Evolutionary conservation across 1,140 invertebrate genomes (phyloP).

Genomic region (Drosophila mojavensis): DNA sequence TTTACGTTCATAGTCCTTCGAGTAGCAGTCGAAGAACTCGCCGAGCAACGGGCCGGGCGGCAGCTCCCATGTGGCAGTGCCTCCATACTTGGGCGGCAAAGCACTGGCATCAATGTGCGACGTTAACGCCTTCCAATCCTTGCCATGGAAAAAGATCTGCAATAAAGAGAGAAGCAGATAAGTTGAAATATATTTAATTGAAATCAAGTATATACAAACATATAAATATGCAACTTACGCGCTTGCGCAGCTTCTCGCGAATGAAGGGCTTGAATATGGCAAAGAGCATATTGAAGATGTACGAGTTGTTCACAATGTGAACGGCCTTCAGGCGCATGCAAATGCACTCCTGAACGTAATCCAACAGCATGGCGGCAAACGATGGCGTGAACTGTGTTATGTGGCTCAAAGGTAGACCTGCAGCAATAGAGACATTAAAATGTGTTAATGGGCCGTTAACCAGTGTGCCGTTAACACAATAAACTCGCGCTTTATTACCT

Average conservation of each 20-base stretch:
- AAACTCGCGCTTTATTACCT: slow-evolving; percentile 66
- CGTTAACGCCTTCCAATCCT: slow-evolving; percentile 87
- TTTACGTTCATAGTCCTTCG: slow-evolving; percentile 86
- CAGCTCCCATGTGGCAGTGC: slow-evolving; percentile 85
- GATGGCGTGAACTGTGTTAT: slow-evolving; percentile 89
- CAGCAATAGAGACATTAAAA: not conserved
- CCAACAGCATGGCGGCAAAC: slow-evolving; percentile 87
- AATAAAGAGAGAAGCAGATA: slow-evolving; percentile 30
- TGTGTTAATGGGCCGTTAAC: slow-evolving; percentile 13
- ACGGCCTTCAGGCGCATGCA: slow-evolving; percentile 87
- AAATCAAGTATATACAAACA: too few species aligned
- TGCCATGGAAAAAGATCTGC: slow-evolving; percentile 90
- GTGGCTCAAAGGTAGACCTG: slow-evolving; percentile 87
- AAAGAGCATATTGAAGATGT: slow-evolving; percentile 90
- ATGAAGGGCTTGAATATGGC: slow-evolving; percentile 92
- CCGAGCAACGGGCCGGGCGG: slow-evolving; percentile 85
- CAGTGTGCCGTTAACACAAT: slow-evolving; percentile 8
- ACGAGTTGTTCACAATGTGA: slow-evolving; percentile 92
- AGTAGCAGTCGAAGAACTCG: slow-evolving; percentile 85
- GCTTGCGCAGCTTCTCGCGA: slow-evolving; percentile 86
- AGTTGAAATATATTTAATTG: not conserved
- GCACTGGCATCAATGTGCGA: slow-evolving; percentile 87
- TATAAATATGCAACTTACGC: slow-evolving; percentile 80
- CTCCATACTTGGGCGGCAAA: slow-evolving; percentile 89
- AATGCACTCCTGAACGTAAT: slow-evolving; percentile 87